Percentiles rank a stretch among this genome's conserved stretches.
Conservation (phyloP, 2,888 invertebrate species). For the Deilephila elpenor region DNA sequence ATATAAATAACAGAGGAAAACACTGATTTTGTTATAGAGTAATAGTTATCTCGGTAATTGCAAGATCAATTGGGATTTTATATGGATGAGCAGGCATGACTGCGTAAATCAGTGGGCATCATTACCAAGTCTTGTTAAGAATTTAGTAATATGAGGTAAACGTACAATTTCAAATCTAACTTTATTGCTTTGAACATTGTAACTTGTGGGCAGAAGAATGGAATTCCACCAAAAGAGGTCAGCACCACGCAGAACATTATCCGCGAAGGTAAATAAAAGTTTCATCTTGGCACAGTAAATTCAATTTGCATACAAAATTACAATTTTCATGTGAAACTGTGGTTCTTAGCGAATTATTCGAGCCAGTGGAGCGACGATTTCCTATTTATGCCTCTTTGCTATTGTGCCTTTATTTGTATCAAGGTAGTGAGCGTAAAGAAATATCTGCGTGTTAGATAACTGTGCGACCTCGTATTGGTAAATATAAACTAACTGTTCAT, state of each 20-base stretch:
- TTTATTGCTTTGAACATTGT: neutral
- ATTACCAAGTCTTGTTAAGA: too few species aligned
- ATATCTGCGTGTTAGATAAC: slow-evolving; percentile 62
- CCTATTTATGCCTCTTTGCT: slow-evolving; percentile 75
- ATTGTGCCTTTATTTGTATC: slow-evolving; percentile 78
- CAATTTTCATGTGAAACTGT: slow-evolving; percentile 79
- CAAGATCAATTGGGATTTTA: too few species aligned
- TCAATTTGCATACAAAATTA: slow-evolving; percentile 80
- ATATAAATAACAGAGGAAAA: too few species aligned
- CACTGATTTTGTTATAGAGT: too few species aligned
- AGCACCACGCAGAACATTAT: neutral
- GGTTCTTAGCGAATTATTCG: slow-evolving; percentile 78
- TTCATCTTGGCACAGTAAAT: slow-evolving; percentile 62
- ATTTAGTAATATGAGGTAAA: too few species aligned
- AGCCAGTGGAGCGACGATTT: slow-evolving; percentile 80
- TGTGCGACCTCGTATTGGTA: slow-evolving; percentile 36
- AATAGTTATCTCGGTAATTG: too few species aligned
- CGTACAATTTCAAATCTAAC: neutral
- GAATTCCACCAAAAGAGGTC: neutral
- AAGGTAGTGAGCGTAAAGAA: slow-evolving; percentile 73
- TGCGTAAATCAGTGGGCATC: too few species aligned
- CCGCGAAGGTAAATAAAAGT: slow-evolving; percentile 22
- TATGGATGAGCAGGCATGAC: too few species aligned
- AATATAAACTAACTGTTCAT: slow-evolving; percentile 24
- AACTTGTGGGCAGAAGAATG: neutral